A percentile compares a stretch with the other conserved stretches of the same genome.
phyloP scores from a whole-genome alignment of 2,797 vertebrate species.

The Megalops cyprinoides region DNA sequence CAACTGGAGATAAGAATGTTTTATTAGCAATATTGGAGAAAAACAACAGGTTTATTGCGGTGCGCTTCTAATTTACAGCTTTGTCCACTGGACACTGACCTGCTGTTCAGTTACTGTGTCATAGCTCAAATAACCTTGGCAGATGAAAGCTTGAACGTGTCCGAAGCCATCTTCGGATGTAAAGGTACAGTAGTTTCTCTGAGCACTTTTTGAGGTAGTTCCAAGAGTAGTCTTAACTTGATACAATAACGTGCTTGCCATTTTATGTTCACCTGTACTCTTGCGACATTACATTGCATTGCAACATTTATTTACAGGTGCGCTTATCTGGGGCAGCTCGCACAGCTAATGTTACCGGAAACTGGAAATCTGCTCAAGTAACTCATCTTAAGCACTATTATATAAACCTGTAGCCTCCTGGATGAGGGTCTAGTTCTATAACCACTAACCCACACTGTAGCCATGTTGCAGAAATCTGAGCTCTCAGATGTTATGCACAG shows the following conservation, averaged over 20 bases:
- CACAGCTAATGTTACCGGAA: not conserved
- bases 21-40: conserved; percentile 23
- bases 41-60: conserved; percentile 25
- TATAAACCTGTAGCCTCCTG: not conserved
- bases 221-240: not conserved
- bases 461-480: not conserved
- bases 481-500: not conserved
- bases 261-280: too few relatives aligned
- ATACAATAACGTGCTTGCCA: too few relatives aligned
- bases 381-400: not conserved
- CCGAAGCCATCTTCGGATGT: not conserved
- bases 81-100: conserved; percentile 12
- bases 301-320: too few relatives aligned
- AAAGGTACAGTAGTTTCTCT: not conserved
- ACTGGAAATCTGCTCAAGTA: not conserved
- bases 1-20: conserved; percentile 20
- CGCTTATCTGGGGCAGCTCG: too few relatives aligned
- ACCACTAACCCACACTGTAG: not conserved
- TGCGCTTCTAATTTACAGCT: conserved; percentile 17
- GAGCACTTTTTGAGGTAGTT: not conserved
- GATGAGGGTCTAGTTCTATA: not conserved
- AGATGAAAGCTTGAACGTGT: not conserved
- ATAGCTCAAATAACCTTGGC: not conserved
- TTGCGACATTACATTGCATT: too few relatives aligned
- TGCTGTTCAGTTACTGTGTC: conserved; percentile 3